A percentile compares a stretch with the other conserved stretches of the same genome.
phyloP scores from a whole-genome alignment of 2,113 vertebrate species.

The Salvator merianae region DNA sequence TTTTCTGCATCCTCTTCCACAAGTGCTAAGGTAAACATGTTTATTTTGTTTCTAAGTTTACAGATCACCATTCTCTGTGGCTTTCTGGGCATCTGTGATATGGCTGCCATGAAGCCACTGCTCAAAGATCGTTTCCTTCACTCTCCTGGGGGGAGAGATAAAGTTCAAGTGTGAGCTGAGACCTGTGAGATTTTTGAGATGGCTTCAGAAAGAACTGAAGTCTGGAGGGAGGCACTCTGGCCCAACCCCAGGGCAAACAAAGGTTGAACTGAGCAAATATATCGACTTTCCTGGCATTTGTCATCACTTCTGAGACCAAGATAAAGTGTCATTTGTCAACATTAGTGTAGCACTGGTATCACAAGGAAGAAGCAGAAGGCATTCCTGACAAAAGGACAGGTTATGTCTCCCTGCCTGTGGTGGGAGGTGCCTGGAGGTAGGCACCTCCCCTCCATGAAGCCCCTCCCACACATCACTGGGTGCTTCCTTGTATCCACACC shows the following conservation, averaged over 20 bases:
- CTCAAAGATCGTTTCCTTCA: not conserved
- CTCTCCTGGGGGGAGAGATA: not conserved
- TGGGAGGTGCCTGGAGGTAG: too few species aligned
- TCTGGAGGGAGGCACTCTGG: not conserved
- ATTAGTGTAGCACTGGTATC: not conserved
- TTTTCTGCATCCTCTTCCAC: too few species aligned
- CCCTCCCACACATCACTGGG: too few species aligned
- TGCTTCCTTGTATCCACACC: too few species aligned
- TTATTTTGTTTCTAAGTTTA: not conserved
- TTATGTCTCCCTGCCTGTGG: too few species aligned
- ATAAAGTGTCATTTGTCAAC: not conserved
- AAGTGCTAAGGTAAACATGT: not conserved
- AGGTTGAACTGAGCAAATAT: not conserved
- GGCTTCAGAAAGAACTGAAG: not conserved
- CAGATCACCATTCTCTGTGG: too few species aligned
- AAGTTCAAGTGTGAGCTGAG: too few species aligned
- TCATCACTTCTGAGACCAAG: not conserved
- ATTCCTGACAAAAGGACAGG: not conserved
- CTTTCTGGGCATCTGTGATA: not conserved
- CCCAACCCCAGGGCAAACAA: slow-evolving; percentile 5
- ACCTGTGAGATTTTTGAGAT: not conserved
- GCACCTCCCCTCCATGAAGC: too few species aligned
- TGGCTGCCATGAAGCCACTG: not conserved
- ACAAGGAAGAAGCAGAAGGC: not conserved
- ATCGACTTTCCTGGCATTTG: not conserved